Percentiles rank a stretch among this genome's conserved stretches.
Evolutionary conservation across 1,140 invertebrate genomes (phyloP).

Genomic region (Hyles euphorbiae): DNA sequence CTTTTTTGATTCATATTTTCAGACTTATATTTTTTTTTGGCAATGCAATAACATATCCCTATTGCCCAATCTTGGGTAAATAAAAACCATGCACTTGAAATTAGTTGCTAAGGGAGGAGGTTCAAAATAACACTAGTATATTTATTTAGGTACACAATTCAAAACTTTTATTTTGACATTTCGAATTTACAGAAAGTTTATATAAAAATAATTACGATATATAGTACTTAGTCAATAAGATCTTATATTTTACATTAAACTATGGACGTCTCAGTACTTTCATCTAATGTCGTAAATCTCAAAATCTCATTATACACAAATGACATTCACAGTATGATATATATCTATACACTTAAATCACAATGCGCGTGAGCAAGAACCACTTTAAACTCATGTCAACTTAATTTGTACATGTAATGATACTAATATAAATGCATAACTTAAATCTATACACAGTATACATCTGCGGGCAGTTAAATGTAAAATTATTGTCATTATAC

Average conservation of each 20-base stretch:
- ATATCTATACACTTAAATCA: slow-evolving; percentile 48
- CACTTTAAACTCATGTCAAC: slow-evolving; percentile 46
- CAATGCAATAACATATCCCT: background rate
- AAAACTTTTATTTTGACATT: slow-evolving; percentile 24
- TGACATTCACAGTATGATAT: slow-evolving; percentile 22
- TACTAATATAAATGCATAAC: slow-evolving; percentile 66
- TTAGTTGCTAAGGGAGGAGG: background rate
- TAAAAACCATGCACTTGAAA: background rate
- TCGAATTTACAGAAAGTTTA: slow-evolving; percentile 20
- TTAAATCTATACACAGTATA: slow-evolving; percentile 22
- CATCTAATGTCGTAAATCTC: slow-evolving; percentile 19
- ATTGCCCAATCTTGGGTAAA: background rate
- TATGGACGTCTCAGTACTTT: slow-evolving; percentile 27
- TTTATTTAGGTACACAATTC: slow-evolving; percentile 7
- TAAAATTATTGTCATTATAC: slow-evolving; percentile 51
- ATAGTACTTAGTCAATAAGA: slow-evolving; percentile 8
- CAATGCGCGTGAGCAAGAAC: slow-evolving; percentile 51
- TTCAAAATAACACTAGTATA: background rate
- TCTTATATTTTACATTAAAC: slow-evolving; percentile 21
- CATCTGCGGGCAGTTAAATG: slow-evolving; percentile 40
- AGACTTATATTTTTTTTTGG: too few species aligned
- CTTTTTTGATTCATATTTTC: background rate
- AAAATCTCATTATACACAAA: slow-evolving; percentile 28
- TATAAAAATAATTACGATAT: slow-evolving; percentile 24
- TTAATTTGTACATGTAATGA: slow-evolving; percentile 66